phyloP scores from a whole-genome alignment of 2,888 invertebrate genomes.

The Serrognathus titanus region DNA sequence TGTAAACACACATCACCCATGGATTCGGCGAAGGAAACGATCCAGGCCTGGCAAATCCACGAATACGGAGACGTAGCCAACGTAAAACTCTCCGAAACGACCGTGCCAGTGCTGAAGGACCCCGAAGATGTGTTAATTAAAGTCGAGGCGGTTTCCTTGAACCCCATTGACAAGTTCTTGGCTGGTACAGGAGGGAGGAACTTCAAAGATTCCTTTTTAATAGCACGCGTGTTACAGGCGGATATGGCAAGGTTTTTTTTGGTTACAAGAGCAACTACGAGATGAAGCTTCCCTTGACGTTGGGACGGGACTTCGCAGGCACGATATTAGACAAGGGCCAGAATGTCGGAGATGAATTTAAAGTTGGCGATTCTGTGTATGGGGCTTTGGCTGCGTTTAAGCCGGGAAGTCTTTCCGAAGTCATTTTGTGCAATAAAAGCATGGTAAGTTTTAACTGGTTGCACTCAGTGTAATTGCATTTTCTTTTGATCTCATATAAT shows the following conservation, averaged over 20 bases:
- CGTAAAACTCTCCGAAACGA: slow-evolving; percentile 58
- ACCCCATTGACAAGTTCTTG: slow-evolving; percentile 89
- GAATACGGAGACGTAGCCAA: slow-evolving; percentile 65
- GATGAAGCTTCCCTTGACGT: slow-evolving; percentile 78
- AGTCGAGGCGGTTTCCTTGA: slow-evolving; percentile 80
- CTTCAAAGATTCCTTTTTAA: too few species aligned
- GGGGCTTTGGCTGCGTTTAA: slow-evolving; percentile 77
- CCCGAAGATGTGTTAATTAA: slow-evolving; percentile 78
- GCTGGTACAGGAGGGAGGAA: slow-evolving; percentile 41
- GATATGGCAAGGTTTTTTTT: slow-evolving; percentile 76
- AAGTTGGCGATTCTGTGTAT: slow-evolving; percentile 83
- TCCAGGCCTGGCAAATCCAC: slow-evolving; percentile 80
- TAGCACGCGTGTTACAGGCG: slow-evolving; percentile 52
- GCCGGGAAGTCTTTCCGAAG: slow-evolving; percentile 81
- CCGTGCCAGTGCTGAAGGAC: slow-evolving; percentile 65
- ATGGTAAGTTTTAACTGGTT: too few species aligned
- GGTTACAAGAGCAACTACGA: slow-evolving; percentile 57
- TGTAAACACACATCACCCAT: too few species aligned
- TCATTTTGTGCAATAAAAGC: slow-evolving; percentile 50
- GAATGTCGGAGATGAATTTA: slow-evolving; percentile 53
- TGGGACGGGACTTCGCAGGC: slow-evolving; percentile 93
- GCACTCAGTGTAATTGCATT: too few species aligned
- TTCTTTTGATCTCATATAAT: too few species aligned
- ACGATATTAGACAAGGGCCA: slow-evolving; percentile 70
- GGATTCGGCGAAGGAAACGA: slow-evolving; percentile 37